Base-by-base conservation (phyloP, 2,797 vertebrate species). In the Halcyon smyrnensis region DNA sequence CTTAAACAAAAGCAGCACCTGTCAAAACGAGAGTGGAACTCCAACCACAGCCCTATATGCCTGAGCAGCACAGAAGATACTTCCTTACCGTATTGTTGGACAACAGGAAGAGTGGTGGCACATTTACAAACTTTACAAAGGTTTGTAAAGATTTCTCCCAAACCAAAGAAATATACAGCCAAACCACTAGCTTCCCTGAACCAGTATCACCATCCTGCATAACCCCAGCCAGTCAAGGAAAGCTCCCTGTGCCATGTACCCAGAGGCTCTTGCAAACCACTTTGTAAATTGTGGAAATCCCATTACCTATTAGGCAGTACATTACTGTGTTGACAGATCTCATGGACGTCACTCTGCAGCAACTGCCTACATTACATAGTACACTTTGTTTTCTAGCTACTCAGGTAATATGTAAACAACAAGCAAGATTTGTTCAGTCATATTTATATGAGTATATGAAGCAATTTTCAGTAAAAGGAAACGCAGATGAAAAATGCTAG, bases 321-420 rank as follows among this genome's bases (percentile, higher is more conserved):
- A 2, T 2, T 14, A 32, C 9, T 0, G 7, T 5, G 7, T 4
- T 41, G n/a, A 18, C 51, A 62, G 51, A 41, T 11, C 32, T 64
- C 7, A 1, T 0, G 3, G 1, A 63, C 30, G 69, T 3, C 37
- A 9, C 57, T 28, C 7, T 14, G 30, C 41, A 48, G 7, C 37
- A 57, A 32, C 1, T 15, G 7, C 34, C 14, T 5, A 0, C 8
- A 1, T 24, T 8, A 30, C 1, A 2, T 51, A 36, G 5, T 1
- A 4, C 3, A 15, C 3, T 9, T 56, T 68, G 13, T 76, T 24
- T 39, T 5, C 45, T 45, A 77, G 25, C 32, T 67, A 4, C 11
- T 83, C 37, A 15, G 32, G 64, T 32, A 50, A 13, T 1, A 37
- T 0, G 34, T 15, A 7, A 82, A 50, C 13, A 18, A 23, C 2